These are phyloP conservation scores for Nemapogon koenigi DNA, from an alignment of 2,888 invertebrate genomes.

Conservation along the genomic window DNA sequence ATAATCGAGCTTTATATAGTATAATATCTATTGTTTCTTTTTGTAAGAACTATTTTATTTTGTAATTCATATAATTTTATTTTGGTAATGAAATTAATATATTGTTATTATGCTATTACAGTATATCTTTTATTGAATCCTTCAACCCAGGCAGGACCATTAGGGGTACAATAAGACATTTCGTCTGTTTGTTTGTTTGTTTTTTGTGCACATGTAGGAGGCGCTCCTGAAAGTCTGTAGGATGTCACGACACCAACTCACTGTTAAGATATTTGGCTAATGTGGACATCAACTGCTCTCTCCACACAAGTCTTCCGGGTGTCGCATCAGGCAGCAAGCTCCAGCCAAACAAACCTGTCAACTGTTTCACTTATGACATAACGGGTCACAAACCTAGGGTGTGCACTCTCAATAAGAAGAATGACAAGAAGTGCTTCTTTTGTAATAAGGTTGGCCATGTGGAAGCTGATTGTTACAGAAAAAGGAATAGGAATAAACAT, in stretches of 20 bases:
- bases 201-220: too few relatives aligned
- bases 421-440: not conserved
- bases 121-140: too few relatives aligned
- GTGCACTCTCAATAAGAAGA: not conserved
- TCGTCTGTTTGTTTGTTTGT: too few relatives aligned
- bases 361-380: conserved; percentile 12
- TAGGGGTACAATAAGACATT: too few relatives aligned
- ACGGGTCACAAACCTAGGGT: conserved; percentile 12
- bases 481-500: conserved; percentile 4
- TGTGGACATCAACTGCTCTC: not conserved
- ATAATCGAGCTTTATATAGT: too few relatives aligned
- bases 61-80: too few relatives aligned
- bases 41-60: too few relatives aligned
- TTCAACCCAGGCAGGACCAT: too few relatives aligned
- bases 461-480: conserved; percentile 11
- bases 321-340: not conserved
- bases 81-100: too few relatives aligned
- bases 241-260: conserved; percentile 11
- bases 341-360: not conserved
- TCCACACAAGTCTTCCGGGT: not conserved
- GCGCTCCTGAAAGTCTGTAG: too few relatives aligned
- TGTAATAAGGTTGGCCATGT: conserved; percentile 9
- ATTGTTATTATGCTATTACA: too few relatives aligned
- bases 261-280: conserved; percentile 12
- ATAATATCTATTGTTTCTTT: too few relatives aligned